Evolutionary conservation across 2,888 invertebrate genomes (phyloP).

Genomic region (Oligia fasciuncula): DNA sequence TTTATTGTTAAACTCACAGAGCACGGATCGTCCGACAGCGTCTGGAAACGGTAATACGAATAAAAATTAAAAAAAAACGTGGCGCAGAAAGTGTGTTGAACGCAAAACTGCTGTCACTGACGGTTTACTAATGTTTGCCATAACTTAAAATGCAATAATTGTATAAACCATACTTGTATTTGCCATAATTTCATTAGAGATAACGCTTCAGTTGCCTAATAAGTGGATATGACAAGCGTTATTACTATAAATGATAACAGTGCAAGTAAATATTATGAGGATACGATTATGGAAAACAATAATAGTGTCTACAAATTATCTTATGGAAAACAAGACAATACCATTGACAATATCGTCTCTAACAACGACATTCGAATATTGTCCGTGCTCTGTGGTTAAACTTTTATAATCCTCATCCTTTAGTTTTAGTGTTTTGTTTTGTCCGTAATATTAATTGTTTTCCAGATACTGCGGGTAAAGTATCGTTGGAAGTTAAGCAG

Average conservation of each 20-base stretch:
- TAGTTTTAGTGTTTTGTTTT: conserved; percentile 66
- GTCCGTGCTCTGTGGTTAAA: conserved; percentile 16
- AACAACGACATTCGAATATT: not conserved
- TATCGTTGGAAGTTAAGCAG: conserved; percentile 54
- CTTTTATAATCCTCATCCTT: conserved; percentile 38
- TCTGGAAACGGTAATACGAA: not conserved
- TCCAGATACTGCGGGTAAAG: conserved; percentile 55
- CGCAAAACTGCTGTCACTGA: not conserved
- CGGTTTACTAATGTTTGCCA: too few relatives aligned
- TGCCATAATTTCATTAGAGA: too few relatives aligned
- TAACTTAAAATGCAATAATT: too few relatives aligned
- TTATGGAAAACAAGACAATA: too few relatives aligned
- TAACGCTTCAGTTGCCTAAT: too few relatives aligned
- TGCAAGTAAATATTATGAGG: too few relatives aligned
- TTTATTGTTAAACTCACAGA: conserved; percentile 28
- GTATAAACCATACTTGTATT: too few relatives aligned
- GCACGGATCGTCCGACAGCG: not conserved
- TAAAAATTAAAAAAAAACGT: not conserved
- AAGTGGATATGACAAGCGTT: too few relatives aligned
- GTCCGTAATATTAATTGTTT: conserved; percentile 60
- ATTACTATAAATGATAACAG: too few relatives aligned
- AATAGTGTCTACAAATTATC: too few relatives aligned
- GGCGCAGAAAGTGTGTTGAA: not conserved
- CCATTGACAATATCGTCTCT: not conserved
- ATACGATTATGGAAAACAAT: too few relatives aligned